phyloP scores from a whole-genome alignment of 2,797 vertebrate genomes.

The Miichthys miiuy region DNA sequence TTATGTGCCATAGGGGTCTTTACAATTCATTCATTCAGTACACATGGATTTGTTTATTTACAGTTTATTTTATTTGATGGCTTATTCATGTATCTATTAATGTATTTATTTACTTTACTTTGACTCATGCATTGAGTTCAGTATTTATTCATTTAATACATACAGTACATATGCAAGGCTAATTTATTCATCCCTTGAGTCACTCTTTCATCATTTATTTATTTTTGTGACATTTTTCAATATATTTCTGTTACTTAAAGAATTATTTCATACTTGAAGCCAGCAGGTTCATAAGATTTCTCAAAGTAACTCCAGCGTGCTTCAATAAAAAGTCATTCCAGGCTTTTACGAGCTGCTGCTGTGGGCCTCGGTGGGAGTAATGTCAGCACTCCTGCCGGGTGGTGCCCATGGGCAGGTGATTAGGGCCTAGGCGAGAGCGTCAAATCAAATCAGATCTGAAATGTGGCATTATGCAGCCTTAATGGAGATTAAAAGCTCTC shows the following conservation, averaged over 20 bases:
- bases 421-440: slow-evolving; percentile 55
- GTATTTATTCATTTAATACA: background rate
- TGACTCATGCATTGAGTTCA: background rate
- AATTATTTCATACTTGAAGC: background rate
- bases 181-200: background rate
- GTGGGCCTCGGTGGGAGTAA: slow-evolving; percentile 35
- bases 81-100: background rate
- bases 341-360: slow-evolving; percentile 34
- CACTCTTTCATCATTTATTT: background rate
- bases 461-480: slow-evolving; percentile 67
- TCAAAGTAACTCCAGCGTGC: slow-evolving; percentile 2
- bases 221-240: background rate
- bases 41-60: no score
- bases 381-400: slow-evolving; percentile 57
- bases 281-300: slow-evolving; percentile 4
- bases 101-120: background rate
- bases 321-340: slow-evolving; percentile 50
- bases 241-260: background rate
- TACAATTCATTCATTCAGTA: no score
- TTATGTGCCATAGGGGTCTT: no score
- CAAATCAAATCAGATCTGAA: slow-evolving; percentile 79
- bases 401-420: slow-evolving; percentile 40
- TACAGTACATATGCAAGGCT: background rate
- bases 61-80: background rate
- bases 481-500: slow-evolving; percentile 81